A percentile compares a stretch with the other conserved stretches of the same genome.
Evolutionary conservation across 2,888 invertebrate genomes (phyloP).

Genomic region (Phortica okadai): DNA sequence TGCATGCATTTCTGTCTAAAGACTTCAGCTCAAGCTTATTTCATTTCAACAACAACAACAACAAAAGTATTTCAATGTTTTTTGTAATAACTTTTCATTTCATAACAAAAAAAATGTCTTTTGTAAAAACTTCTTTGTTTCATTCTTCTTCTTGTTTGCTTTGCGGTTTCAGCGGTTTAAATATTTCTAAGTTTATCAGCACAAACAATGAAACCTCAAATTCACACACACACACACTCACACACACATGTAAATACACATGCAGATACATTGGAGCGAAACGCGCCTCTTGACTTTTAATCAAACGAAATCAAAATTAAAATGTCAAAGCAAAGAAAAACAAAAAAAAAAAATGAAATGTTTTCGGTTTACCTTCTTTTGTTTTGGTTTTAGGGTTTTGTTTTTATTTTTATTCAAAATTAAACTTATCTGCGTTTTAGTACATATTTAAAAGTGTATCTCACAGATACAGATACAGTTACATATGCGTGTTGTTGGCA

Average conservation of each 20-base stretch:
- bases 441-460: neutral
- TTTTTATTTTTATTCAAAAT: neutral
- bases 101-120: neutral
- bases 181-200: neutral
- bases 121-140: neutral
- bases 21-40: neutral
- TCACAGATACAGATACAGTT: slow-evolving; percentile 4
- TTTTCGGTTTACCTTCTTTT: neutral
- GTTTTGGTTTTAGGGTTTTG: neutral
- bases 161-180: neutral
- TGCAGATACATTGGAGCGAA: too few relatives aligned
- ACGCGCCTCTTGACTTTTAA: neutral
- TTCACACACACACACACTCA: too few relatives aligned
- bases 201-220: neutral
- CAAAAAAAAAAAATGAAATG: neutral
- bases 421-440: neutral
- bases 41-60: neutral
- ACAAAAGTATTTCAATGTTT: neutral
- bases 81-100: neutral
- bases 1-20: neutral
- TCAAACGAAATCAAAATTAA: neutral
- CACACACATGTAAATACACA: too few relatives aligned
- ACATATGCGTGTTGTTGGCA: neutral
- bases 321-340: neutral
- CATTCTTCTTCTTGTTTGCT: neutral